phyloP scores from a whole-genome alignment of 2,797 vertebrate genomes.

The Rhynchotus rufescens region DNA sequence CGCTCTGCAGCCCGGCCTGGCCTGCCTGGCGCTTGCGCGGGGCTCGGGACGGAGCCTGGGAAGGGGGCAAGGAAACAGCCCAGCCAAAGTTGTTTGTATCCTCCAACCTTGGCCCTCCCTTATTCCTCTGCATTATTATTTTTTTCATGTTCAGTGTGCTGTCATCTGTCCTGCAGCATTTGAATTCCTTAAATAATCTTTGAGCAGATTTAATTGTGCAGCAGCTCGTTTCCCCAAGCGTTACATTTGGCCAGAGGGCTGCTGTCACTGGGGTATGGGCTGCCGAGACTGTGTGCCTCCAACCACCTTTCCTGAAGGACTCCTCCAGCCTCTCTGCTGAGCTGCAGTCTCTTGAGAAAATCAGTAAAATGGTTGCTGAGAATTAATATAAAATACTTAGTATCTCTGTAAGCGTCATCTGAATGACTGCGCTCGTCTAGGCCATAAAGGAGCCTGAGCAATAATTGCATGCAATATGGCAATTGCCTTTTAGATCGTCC shows the following conservation, averaged over 20 bases:
- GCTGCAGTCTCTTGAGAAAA: neutral
- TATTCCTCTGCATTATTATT: neutral
- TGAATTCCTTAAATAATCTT: neutral
- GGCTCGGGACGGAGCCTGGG: neutral
- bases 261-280: neutral
- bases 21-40: neutral
- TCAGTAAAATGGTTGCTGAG: neutral
- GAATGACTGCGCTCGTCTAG: neutral
- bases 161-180: neutral
- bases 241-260: neutral
- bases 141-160: neutral
- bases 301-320: neutral
- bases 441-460: neutral
- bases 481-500: neutral
- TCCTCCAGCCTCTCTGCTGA: neutral
- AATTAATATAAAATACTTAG: neutral
- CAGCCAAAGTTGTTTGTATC: neutral
- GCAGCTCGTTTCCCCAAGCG: constrained; percentile 18
- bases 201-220: neutral
- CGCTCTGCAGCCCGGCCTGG: neutral
- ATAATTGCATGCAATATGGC: neutral
- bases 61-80: neutral
- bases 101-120: neutral
- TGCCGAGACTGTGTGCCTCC: neutral
- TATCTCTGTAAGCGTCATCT: neutral